These are phyloP conservation scores for Aphidius colemani DNA, from an alignment of 2,888 invertebrate genomes.

Conservation along the genomic window DNA sequence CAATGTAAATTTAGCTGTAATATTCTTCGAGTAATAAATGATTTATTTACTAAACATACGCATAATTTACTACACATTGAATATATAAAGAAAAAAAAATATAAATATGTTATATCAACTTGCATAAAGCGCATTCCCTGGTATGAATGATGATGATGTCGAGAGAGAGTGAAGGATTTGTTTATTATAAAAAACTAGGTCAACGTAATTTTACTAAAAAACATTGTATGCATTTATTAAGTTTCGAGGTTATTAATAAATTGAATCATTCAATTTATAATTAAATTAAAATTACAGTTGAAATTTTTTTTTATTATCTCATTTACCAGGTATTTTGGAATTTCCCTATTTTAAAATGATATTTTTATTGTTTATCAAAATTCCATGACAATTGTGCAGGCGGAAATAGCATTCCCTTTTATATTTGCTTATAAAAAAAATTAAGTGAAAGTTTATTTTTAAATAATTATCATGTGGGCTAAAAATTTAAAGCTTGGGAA, in stretches of 20 bases:
- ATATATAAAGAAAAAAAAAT: too few relatives aligned
- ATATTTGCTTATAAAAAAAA: conserved; percentile 15
- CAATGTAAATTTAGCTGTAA: too few relatives aligned
- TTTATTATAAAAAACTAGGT: background rate
- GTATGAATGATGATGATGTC: too few relatives aligned
- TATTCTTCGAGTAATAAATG: too few relatives aligned
- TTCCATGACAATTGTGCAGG: background rate
- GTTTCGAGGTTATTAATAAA: background rate
- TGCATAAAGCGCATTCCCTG: background rate
- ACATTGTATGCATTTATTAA: background rate
- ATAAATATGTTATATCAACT: too few relatives aligned
- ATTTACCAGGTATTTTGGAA: too few relatives aligned
- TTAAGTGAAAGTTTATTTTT: conserved; percentile 23
- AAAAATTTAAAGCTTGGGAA: background rate
- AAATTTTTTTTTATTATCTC: too few relatives aligned
- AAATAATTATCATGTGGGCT: background rate
- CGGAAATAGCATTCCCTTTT: conserved; percentile 22
- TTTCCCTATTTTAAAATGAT: too few relatives aligned
- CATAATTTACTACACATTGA: too few relatives aligned
- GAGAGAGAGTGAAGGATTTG: conserved; percentile 3
- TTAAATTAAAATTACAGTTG: background rate
- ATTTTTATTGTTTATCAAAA: too few relatives aligned
- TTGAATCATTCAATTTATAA: background rate
- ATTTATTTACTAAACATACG: too few relatives aligned
- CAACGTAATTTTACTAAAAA: conserved; percentile 4